Evolutionary conservation across 2,113 vertebrate genomes (phyloP).

Genomic region (Lepisosteus oculatus): DNA sequence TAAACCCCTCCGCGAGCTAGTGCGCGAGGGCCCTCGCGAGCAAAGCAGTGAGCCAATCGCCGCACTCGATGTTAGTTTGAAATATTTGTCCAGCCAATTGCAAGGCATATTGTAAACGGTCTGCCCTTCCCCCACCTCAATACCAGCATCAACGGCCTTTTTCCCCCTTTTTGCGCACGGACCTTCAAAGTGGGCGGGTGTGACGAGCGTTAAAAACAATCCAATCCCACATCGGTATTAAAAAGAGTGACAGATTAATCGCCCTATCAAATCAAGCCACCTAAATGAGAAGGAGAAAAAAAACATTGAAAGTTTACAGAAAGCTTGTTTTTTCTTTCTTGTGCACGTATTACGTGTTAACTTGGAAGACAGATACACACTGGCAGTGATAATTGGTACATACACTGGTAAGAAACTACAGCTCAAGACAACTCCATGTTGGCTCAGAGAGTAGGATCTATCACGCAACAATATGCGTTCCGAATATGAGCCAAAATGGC

Average conservation of each 20-base stretch:
- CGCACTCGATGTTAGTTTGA: slow-evolving; percentile 55
- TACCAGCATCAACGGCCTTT: slow-evolving; percentile 25
- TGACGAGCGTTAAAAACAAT: not conserved
- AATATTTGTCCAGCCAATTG: slow-evolving; percentile 51
- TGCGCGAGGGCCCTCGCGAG: slow-evolving; percentile 53
- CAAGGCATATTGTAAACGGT: slow-evolving; percentile 20
- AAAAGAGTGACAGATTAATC: too few relatives aligned
- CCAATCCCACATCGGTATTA: too few relatives aligned
- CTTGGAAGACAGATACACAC: too few relatives aligned
- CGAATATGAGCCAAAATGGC: not conserved
- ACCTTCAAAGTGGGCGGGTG: slow-evolving; percentile 60
- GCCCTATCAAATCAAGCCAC: too few relatives aligned
- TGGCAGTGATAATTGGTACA: too few relatives aligned
- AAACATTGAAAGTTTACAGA: too few relatives aligned
- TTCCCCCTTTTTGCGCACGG: slow-evolving; percentile 53
- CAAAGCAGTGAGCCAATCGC: slow-evolving; percentile 45
- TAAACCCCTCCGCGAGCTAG: slow-evolving; percentile 61
- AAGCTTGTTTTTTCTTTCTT: too few relatives aligned
- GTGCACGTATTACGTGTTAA: too few relatives aligned
- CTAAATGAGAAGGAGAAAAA: too few relatives aligned
- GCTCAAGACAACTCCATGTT: not conserved
- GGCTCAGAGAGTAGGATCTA: not conserved
- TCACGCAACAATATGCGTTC: not conserved
- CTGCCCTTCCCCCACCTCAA: slow-evolving; percentile 61
- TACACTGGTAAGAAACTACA: not conserved